A percentile compares a stretch with the other conserved stretches of the same genome.
These are phyloP conservation scores for Ectobius pallidus DNA, from an alignment of 2,888 invertebrate species.

Conservation along the genomic window DNA sequence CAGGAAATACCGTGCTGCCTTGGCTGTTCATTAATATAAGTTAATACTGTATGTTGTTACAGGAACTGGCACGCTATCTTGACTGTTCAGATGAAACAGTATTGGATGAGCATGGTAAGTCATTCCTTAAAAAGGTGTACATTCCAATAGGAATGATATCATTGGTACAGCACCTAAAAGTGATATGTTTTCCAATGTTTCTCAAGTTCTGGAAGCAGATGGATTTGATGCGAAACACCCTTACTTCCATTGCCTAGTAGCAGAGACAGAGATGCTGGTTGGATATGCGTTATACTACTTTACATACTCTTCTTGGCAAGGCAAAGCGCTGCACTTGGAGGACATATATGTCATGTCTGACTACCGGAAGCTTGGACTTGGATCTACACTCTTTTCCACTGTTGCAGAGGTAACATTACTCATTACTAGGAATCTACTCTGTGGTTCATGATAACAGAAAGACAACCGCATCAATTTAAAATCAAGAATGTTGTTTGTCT, in stretches of 20 bases:
- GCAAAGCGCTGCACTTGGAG: background rate
- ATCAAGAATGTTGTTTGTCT: too few relatives aligned
- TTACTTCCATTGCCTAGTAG: conserved; percentile 74
- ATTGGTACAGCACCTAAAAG: background rate
- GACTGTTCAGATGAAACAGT: conserved; percentile 48
- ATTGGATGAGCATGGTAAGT: conserved; percentile 43
- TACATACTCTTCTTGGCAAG: background rate
- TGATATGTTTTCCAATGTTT: conserved; percentile 43
- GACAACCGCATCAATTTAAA: too few relatives aligned
- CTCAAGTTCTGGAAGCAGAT: conserved; percentile 68
- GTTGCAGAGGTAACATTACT: background rate
- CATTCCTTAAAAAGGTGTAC: too few relatives aligned
- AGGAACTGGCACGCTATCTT: conserved; percentile 49
- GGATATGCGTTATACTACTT: background rate
- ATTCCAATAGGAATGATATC: too few relatives aligned
- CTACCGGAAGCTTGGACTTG: background rate
- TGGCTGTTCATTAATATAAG: background rate
- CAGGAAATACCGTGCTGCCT: too few relatives aligned
- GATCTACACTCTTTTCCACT: background rate
- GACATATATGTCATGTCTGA: background rate
- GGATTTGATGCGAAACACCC: conserved; percentile 70
- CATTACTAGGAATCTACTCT: too few relatives aligned
- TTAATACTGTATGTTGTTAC: conserved; percentile 30
- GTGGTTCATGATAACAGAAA: too few relatives aligned
- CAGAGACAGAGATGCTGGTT: conserved; percentile 54